Percentiles rank a stretch among this genome's conserved stretches.
Evolutionary conservation across 1,140 invertebrate genomes (phyloP).

Genomic region (Metopolophium dirhodum): DNA sequence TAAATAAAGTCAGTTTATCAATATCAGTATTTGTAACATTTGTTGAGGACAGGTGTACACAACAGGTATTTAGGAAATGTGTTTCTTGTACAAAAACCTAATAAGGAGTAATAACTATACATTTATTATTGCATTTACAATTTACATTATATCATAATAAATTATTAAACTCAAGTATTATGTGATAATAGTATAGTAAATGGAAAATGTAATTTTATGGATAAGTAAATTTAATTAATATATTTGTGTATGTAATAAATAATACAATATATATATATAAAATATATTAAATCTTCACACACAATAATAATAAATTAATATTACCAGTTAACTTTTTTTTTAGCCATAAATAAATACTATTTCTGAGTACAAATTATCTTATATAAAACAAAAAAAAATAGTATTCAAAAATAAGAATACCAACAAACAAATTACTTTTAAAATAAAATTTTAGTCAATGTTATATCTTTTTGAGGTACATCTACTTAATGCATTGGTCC

Average conservation of each 20-base stretch:
- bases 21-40: neutral
- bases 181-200: neutral
- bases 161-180: neutral
- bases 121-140: neutral
- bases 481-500: neutral
- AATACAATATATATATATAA: no score
- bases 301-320: constrained; percentile 8
- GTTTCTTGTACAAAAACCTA: neutral
- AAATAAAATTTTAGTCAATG: neutral
- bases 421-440: neutral
- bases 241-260: neutral
- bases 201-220: neutral
- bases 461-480: neutral
- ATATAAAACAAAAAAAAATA: neutral
- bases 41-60: neutral
- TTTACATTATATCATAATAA: neutral
- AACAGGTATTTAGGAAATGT: no score
- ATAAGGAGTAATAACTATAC: no score
- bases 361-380: neutral
- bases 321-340: neutral
- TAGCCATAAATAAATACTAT: neutral
- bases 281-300: constrained; percentile 2
- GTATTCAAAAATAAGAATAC: neutral
- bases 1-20: no score
- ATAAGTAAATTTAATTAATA: constrained; percentile 41